These are phyloP conservation scores for Pangasianodon gigas DNA, from an alignment of 2,113 vertebrate species.

Conservation along the genomic window DNA sequence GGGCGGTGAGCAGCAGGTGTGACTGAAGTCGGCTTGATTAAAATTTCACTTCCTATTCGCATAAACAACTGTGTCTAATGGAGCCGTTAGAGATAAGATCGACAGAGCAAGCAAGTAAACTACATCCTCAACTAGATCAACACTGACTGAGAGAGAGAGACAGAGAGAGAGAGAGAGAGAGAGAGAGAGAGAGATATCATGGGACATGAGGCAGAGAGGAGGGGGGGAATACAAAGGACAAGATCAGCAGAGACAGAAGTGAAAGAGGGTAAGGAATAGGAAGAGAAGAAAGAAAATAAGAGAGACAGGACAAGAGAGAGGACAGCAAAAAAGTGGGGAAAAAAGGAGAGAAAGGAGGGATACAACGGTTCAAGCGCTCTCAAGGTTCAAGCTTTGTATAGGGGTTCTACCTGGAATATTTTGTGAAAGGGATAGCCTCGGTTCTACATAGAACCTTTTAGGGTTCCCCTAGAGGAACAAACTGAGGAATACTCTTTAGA, in stretches of 20 bases:
- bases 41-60: slow-evolving; percentile 52
- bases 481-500: not conserved
- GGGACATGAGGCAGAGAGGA: not conserved
- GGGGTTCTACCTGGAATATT: not conserved
- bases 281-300: not conserved
- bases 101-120: slow-evolving; percentile 20
- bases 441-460: not conserved
- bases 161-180: not conserved
- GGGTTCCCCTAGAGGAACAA: not conserved
- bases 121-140: not conserved
- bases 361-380: not conserved
- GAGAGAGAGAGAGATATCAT: not conserved
- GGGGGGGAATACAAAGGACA: not conserved
- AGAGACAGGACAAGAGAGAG: not conserved
- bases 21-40: slow-evolving; percentile 48
- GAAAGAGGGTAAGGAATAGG: not conserved
- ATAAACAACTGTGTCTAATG: slow-evolving; percentile 47
- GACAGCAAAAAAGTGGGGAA: not conserved
- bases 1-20: slow-evolving; percentile 42
- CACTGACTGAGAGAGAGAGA: not conserved
- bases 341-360: not conserved
- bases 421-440: not conserved
- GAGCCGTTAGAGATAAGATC: slow-evolving; percentile 36
- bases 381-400: not conserved
- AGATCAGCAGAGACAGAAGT: not conserved